Evolutionary conservation across 2,888 invertebrate genomes (phyloP), one percentile per base, ranked within the genome.

Genomic region (Hartigia nigra): DNA sequence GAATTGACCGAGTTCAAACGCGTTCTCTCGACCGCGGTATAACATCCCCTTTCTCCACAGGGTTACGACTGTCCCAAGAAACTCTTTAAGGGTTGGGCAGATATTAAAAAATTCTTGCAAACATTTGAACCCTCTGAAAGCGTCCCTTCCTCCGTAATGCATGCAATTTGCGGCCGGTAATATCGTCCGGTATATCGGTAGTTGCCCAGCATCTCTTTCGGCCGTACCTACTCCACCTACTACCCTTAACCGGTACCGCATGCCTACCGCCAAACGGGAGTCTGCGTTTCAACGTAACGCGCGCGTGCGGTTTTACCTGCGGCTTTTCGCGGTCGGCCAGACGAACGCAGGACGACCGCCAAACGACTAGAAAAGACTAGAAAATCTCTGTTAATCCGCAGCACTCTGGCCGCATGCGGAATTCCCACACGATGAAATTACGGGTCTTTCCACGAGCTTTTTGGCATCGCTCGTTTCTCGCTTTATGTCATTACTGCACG

Each of bases 401-500:
- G 72, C 72, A 9, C 3, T 23, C 14, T 23, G 32, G 5, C 12
- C 31, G 31, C 72, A 34, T 32, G 72, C 72, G 31, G 55, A 23
- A 55, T 55, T 55, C 55, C 23, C 55, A 23, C 23, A 23, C 55
- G 23, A 55, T 55, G 23, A 55, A 55, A 55, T 55, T 55, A 23
- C 14, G 9, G 23, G 23, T 23, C 55, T 55, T 55, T 55, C 23
- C 9, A 9, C 55, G 23, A 55, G 1, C 55, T 23, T 23, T 23
- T 23, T 55, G 23, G 23, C 55, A 23, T 55, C 55, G 39, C 14
- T 14, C 39, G 23, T 23, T 55, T 55, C 77, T 76, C 31, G 83
- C 81, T 88, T 86, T 88, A 87, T 89, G 87, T 90, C 88, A 90
- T 90, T 90, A 89, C 2, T 9, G 1, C 55, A 2, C 23, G 55